Evolutionary conservation across 2,888 invertebrate genomes (phyloP).

Genomic region (Mythimna albipuncta): DNA sequence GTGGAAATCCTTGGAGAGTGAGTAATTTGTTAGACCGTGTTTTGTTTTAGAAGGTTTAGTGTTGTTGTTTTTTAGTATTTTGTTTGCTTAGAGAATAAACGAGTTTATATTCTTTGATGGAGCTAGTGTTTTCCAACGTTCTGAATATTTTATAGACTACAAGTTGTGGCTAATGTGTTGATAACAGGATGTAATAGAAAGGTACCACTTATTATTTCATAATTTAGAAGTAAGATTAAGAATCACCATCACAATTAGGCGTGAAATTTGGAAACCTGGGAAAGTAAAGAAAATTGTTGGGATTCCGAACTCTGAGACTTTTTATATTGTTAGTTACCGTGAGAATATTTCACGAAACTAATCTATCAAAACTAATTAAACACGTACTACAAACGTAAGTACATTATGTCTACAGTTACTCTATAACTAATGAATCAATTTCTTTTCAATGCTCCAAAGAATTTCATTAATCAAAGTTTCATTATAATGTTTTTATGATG

Average conservation of each 20-base stretch:
- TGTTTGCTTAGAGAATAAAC: not conserved
- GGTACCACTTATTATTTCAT: not conserved
- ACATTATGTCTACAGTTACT: slow-evolving; percentile 2
- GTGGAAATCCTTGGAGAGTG: not conserved
- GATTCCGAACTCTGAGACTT: not conserved
- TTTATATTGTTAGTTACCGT: not conserved
- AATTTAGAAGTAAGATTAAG: not conserved
- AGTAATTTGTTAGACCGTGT: slow-evolving; percentile 10
- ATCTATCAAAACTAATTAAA: slow-evolving; percentile 17
- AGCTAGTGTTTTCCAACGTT: not conserved
- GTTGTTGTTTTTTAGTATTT: not conserved
- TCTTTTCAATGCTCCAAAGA: slow-evolving; percentile 6
- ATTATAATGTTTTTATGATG: slow-evolving; percentile 40
- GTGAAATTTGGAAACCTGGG: not conserved
- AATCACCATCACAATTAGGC: not conserved
- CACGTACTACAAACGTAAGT: not conserved
- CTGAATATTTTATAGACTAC: not conserved
- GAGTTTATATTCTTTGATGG: not conserved
- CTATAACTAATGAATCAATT: slow-evolving; percentile 33
- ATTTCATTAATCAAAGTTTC: slow-evolving; percentile 29
- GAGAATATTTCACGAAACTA: slow-evolving; percentile 20
- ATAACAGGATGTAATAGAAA: not conserved
- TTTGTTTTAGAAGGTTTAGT: slow-evolving; percentile 8
- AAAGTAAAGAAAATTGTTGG: not conserved
- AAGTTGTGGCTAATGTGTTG: not conserved